phyloP scores from a whole-genome alignment of 2,113 vertebrate genomes.

The Hemibagrus wyckioides region DNA sequence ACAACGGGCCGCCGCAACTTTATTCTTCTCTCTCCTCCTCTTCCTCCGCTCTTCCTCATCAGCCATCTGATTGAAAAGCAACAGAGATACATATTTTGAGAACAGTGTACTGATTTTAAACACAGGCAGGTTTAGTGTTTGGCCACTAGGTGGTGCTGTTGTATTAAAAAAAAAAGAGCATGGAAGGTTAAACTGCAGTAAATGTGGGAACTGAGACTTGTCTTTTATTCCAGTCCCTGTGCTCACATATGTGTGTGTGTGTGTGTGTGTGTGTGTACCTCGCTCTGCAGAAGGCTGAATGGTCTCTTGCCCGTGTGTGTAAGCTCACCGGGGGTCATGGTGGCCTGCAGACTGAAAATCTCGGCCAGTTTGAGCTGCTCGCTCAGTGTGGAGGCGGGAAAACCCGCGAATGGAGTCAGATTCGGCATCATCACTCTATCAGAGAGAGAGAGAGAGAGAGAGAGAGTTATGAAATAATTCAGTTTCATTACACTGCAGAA shows the following conservation, averaged over 20 bases:
- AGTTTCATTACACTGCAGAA: background rate
- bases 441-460: background rate
- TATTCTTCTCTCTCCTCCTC: slow-evolving; percentile 95
- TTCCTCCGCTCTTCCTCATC: slow-evolving; percentile 93
- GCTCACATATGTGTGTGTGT: background rate
- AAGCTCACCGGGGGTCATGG: slow-evolving; percentile 89
- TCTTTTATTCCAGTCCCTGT: no score
- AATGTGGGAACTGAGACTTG: background rate
- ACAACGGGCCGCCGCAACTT: slow-evolving; percentile 93
- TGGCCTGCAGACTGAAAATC: slow-evolving; percentile 85
- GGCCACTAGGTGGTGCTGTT: slow-evolving; percentile 41
- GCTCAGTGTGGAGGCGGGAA: slow-evolving; percentile 86
- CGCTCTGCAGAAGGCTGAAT: slow-evolving; percentile 81
- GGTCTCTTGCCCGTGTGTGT: slow-evolving; percentile 85
- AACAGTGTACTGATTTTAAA: background rate
- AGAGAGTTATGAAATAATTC: background rate
- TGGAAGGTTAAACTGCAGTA: background rate
- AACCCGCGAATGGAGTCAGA: slow-evolving; percentile 85
- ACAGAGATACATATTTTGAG: background rate
- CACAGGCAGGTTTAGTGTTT: background rate
- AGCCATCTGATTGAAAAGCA: slow-evolving; percentile 75
- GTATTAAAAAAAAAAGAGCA: background rate
- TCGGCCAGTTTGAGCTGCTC: slow-evolving; percentile 89
- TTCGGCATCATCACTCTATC: slow-evolving; percentile 73
- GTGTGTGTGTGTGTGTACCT: slow-evolving; percentile 76